These are phyloP conservation scores for Ambastaia sidthimunki DNA, from an alignment of 2,797 vertebrate species.

Conservation along the genomic window DNA sequence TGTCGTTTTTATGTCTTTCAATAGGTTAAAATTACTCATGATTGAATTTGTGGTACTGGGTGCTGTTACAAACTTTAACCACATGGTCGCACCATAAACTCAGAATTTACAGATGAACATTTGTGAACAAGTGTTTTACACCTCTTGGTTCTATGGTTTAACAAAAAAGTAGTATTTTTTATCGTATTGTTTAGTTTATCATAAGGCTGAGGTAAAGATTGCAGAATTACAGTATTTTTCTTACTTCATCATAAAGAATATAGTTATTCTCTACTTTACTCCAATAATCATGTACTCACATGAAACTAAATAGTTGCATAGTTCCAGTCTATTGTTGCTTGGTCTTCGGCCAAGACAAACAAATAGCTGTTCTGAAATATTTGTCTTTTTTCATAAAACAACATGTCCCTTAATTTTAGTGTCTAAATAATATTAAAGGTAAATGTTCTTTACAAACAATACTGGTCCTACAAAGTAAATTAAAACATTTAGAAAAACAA, in stretches of 20 bases:
- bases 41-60: background rate
- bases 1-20: too few relatives aligned
- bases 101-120: background rate
- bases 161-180: too few relatives aligned
- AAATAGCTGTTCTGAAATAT: background rate
- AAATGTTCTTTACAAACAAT: background rate
- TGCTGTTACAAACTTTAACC: conserved; percentile 44
- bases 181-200: too few relatives aligned
- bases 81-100: conserved; percentile 59
- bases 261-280: background rate
- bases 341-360: background rate
- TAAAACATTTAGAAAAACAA: background rate
- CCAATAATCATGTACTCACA: background rate
- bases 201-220: background rate
- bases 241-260: background rate
- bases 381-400: background rate
- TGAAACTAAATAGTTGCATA: background rate
- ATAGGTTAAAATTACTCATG: too few relatives aligned
- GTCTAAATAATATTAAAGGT: background rate
- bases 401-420: background rate
- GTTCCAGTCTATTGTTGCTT: background rate
- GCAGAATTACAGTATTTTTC: background rate
- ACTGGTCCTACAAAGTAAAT: background rate
- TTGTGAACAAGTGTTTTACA: background rate
- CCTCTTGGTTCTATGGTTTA: too few relatives aligned